Base-by-base conservation (phyloP, 2,888 invertebrate genomes). In the Steinernema scapterisci region DNA sequence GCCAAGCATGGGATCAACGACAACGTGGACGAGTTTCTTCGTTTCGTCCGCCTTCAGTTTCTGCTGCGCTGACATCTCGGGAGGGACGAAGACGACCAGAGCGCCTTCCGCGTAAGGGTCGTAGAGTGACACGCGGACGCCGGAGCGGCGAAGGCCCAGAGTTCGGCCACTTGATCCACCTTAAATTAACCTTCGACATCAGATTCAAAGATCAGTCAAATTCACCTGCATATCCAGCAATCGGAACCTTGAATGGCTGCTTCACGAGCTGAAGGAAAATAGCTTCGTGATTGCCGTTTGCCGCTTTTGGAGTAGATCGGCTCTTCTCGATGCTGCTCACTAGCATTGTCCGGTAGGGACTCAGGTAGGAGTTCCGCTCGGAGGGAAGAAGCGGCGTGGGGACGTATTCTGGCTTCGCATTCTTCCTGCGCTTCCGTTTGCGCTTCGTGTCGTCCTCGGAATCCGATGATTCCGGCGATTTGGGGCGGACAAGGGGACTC, bases 1-100 rank as follows among this genome's bases (percentile, higher is more conserved):
- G 19, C 94, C 93, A 1, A 99, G 90, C 0, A 93, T 88, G 0
- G 99, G 99, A 90, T 99, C 99, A 0, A 99, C 96, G 0, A 99
- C 99, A 0, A 99, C 95, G 88, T 97, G 97, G 0, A 99, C 97
- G 87, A 91, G 91, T 25, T 63, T 63, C 31, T 63, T 63, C 63
- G 21, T 63, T 27, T 63, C 63, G 13, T 63, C 63, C 31, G 31
- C 25, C 89, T 94, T 94, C 87, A 97, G 90, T 87, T 92, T 92
- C 75, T 96, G 95, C 87, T 96, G 94, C 84, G 93, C 93, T 7
- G 93, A 92, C 70, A 94, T 90, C 82, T 92, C 91, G 0, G 94
- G 93, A 0, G 99, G 97, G 0, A 91, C 89, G 87, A 92, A 95
- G 70, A 99, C 90, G 25, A 99, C 92, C 1, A 99, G 73, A 0